Conservation (phyloP, 2,888 invertebrate species). For the Parnassius smintheus region DNA sequence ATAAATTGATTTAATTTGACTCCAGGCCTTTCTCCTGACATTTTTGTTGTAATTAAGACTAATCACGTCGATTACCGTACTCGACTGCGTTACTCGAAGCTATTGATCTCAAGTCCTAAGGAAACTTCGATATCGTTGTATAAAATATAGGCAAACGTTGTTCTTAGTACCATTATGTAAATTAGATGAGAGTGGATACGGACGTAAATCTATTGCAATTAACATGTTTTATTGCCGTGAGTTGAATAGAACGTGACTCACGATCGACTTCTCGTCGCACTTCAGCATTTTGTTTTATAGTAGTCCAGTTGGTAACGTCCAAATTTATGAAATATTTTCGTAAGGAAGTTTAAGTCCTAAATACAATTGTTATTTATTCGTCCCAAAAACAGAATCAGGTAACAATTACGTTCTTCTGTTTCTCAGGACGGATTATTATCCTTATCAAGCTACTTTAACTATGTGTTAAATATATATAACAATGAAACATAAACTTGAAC, state of each 20-base stretch:
- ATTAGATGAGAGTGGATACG: slow-evolving; percentile 24
- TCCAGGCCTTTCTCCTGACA: not conserved
- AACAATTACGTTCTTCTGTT: no score
- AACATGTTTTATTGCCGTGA: slow-evolving; percentile 30
- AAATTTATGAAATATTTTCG: no score
- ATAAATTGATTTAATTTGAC: slow-evolving; percentile 1
- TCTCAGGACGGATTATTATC: no score
- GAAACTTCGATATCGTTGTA: slow-evolving; percentile 5
- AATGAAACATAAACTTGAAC: no score
- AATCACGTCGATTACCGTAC: slow-evolving; percentile 10
- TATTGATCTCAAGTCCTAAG: slow-evolving; percentile 7
- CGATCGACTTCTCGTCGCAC: slow-evolving; percentile 31
- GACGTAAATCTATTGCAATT: slow-evolving; percentile 30
- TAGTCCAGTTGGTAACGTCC: no score
- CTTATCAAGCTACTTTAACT: no score
- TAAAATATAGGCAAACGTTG: slow-evolving; percentile 15
- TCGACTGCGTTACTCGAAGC: not conserved
- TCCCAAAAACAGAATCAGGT: no score
- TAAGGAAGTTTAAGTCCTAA: no score
- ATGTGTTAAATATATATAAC: no score
- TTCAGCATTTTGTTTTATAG: slow-evolving; percentile 12
- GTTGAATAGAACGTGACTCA: slow-evolving; percentile 36
- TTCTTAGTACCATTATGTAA: slow-evolving; percentile 22
- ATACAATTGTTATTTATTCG: no score
- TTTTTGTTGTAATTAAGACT: slow-evolving; percentile 9